Base-by-base conservation (phyloP, 2,888 invertebrate species). In the Leptopilina myrica region DNA sequence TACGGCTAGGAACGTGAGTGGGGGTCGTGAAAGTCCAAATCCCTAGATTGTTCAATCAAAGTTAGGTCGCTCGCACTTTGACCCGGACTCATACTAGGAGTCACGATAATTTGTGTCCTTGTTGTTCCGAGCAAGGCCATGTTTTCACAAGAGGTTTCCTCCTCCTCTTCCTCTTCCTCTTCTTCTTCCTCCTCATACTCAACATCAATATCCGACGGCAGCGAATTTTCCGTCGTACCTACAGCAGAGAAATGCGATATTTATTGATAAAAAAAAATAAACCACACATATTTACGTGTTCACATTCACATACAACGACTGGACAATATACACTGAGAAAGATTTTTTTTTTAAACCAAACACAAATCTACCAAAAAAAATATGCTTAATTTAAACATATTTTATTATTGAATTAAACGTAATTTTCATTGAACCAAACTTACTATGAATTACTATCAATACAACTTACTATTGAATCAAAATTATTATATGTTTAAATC, bases 101-200 rank as follows among this genome's bases (percentile, higher is more conserved):
- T 85, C 79, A 88, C 87, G 80, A 86, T 88, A 65, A 87, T 85
- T 75, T 88, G 87, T 77, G 88, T 86, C 78, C 86, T 86, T 76
- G 92, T 93, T 89, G 92, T 87, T 83, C 93, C 92, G 83, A 94
- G 89, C 84, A 94, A 91, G 78, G 94, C 93, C 81, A 93, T 93
- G 88, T 93, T 93, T 88, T 93, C 93, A 83, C 92, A 92, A 83
- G 92, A 92, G 85, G 92, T 86, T 53, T 89, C 88, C 79, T 89
- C 88, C 79, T 49, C 49, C 11, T 90, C 90, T 53, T 87, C 88
- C 79, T 49, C 49, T 7, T 90, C 90, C 49, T 87, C 92, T 86
- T 93, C 93, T 84, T 92, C 92, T 84, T 93, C 89, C 84, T 92
- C 92, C 84, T 93, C 89, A 69, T 88, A 88, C 46, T 89, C 89